phyloP scores from a whole-genome alignment of 2,888 invertebrate species.

The Euproctis similis region DNA sequence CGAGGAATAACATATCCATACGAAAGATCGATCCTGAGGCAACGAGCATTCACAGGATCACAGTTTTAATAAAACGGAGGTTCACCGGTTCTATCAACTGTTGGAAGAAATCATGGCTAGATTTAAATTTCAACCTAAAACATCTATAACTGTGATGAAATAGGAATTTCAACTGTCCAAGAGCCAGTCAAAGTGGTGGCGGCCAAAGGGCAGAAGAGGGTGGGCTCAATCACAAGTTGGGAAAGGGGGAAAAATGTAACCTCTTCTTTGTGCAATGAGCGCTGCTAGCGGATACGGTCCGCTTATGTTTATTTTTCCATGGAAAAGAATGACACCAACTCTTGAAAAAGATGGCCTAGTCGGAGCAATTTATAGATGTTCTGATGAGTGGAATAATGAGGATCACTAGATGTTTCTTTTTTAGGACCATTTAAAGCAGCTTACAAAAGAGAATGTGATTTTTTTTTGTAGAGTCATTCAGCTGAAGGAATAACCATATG shows the following conservation, averaged over 20 bases:
- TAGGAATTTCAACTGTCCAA: conserved; percentile 37
- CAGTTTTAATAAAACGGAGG: conserved; percentile 27
- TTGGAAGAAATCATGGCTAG: conserved; percentile 20
- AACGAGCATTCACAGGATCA: conserved; percentile 25
- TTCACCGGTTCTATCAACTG: conserved; percentile 20
- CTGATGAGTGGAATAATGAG: conserved; percentile 29
- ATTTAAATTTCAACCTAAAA: conserved; percentile 2
- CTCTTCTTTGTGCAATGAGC: conserved; percentile 45
- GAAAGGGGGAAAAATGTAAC: conserved; percentile 48
- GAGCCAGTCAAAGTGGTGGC: conserved; percentile 32
- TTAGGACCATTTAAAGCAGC: conserved; percentile 9
- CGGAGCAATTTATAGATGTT: conserved; percentile 33
- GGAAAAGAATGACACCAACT: conserved; percentile 40
- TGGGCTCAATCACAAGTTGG: conserved; percentile 42
- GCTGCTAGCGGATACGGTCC: conserved; percentile 43
- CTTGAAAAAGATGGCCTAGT: conserved; percentile 45
- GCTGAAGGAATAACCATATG: conserved; percentile 26
- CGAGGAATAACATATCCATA: conserved; percentile 3
- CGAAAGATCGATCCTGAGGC: conserved; percentile 28
- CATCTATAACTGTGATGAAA: conserved; percentile 23
- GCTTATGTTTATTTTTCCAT: conserved; percentile 57
- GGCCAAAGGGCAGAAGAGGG: conserved; percentile 26
- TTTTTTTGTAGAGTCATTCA: conserved; percentile 25
- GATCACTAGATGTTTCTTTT: conserved; percentile 17
- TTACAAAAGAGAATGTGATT: conserved; percentile 28